These are phyloP conservation scores for Ichneumoninae sp. DNA, from an alignment of 2,888 invertebrate genomes.

Conservation along the genomic window DNA sequence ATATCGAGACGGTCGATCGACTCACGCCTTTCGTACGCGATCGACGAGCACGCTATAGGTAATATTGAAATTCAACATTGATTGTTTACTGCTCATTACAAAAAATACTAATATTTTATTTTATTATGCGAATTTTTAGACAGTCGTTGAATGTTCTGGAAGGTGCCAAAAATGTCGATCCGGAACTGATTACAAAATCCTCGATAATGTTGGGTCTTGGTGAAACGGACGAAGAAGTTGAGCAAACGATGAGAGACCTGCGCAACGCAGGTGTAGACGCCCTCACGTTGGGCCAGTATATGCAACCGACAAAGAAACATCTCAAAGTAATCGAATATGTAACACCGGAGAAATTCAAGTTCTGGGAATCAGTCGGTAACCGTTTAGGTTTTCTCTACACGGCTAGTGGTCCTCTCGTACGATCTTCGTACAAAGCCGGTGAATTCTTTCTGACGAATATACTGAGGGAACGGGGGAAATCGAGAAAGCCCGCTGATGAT, in stretches of 20 bases:
- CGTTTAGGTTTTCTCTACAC: slow-evolving; percentile 97
- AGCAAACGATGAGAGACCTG: slow-evolving; percentile 94
- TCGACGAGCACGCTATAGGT: slow-evolving; percentile 94
- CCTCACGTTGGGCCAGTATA: slow-evolving; percentile 98
- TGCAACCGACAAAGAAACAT: slow-evolving; percentile 99
- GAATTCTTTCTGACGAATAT: slow-evolving; percentile 95
- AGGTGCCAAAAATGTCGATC: slow-evolving; percentile 92
- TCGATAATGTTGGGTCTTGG: slow-evolving; percentile 99
- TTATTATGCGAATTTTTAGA: slow-evolving; percentile 79
- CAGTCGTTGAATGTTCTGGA: slow-evolving; percentile 94
- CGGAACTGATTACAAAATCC: slow-evolving; percentile 96
- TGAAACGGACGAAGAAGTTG: slow-evolving; percentile 94
- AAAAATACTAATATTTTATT: slow-evolving; percentile 13
- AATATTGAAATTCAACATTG: slow-evolving; percentile 52
- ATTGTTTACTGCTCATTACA: neutral
- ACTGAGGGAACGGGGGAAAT: slow-evolving; percentile 85
- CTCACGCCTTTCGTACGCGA: slow-evolving; percentile 97
- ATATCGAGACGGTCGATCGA: slow-evolving; percentile 98
- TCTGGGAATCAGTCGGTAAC: slow-evolving; percentile 93
- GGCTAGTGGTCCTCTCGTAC: slow-evolving; percentile 98
- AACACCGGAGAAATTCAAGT: slow-evolving; percentile 95
- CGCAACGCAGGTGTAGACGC: slow-evolving; percentile 95
- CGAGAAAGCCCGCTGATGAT: slow-evolving; percentile 52
- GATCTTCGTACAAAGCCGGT: slow-evolving; percentile 99
- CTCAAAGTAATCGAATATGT: slow-evolving; percentile 98